Evolutionary conservation across 2,113 vertebrate genomes (phyloP).

Genomic region (Amblyopsis rosae): DNA sequence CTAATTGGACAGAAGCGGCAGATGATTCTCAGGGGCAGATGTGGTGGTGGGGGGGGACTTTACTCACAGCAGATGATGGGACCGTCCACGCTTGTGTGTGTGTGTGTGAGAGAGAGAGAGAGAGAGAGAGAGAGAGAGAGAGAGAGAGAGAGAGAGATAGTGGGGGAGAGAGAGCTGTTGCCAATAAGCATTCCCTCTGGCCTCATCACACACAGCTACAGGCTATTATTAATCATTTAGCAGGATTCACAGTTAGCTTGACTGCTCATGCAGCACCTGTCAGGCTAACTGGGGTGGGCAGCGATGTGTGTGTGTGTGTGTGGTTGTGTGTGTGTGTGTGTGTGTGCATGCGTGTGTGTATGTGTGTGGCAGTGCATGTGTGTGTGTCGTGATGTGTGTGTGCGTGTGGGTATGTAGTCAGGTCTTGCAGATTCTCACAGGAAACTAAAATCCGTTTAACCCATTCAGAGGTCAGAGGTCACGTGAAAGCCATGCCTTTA

Average conservation of each 20-base stretch:
- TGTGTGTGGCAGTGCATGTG: too few species aligned
- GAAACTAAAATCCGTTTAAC: too few species aligned
- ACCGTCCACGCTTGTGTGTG: too few species aligned
- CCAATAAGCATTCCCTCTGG: conserved; percentile 51
- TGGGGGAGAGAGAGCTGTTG: conserved; percentile 29
- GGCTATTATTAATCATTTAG: conserved; percentile 73
- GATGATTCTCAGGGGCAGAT: conserved; percentile 40
- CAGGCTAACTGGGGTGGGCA: conserved; percentile 38
- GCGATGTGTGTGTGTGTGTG: neutral
- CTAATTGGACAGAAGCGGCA: conserved; percentile 27
- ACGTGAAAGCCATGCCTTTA: too few species aligned
- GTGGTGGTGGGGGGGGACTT: neutral
- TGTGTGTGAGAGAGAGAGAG: neutral
- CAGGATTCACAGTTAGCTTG: conserved; percentile 54
- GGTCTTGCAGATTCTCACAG: too few species aligned
- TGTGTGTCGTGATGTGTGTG: too few species aligned
- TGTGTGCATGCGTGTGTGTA: too few species aligned
- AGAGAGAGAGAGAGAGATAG: neutral
- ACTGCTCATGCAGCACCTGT: conserved; percentile 60
- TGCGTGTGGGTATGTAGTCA: too few species aligned
- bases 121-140: neutral
- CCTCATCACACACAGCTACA: conserved; percentile 61
- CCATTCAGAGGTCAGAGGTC: too few species aligned
- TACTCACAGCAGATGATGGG: neutral
- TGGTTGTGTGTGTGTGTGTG: too few species aligned